phyloP scores from a whole-genome alignment of 2,797 vertebrate species.

The Siniperca scherzeri region DNA sequence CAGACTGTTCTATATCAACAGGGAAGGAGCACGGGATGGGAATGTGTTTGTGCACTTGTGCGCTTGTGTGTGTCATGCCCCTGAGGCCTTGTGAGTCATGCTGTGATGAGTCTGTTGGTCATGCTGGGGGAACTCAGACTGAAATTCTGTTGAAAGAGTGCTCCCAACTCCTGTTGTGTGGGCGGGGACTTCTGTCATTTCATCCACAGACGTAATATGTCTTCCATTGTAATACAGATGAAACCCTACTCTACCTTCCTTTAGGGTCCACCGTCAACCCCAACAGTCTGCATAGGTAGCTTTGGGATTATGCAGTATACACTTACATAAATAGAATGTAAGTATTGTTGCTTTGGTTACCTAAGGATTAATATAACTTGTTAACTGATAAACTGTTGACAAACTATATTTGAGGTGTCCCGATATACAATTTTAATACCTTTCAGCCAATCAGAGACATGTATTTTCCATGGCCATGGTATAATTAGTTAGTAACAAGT shows the following conservation, averaged over 20 bases:
- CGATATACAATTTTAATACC: background rate
- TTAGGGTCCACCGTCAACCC: background rate
- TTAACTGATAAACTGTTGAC: background rate
- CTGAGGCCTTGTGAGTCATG: slow-evolving; percentile 45
- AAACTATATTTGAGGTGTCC: background rate
- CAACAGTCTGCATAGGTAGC: background rate
- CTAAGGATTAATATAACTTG: background rate
- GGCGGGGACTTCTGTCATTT: background rate
- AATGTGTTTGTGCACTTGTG: slow-evolving; percentile 11
- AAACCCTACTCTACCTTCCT: background rate
- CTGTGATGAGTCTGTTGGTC: slow-evolving; percentile 30
- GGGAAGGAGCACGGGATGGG: too few relatives aligned
- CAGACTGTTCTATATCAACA: too few relatives aligned
- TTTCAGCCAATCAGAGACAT: background rate
- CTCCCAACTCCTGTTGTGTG: background rate
- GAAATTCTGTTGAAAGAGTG: slow-evolving; percentile 31
- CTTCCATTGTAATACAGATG: background rate
- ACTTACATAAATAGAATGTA: too few relatives aligned
- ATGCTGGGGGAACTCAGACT: slow-evolving; percentile 25
- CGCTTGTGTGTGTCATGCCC: slow-evolving; percentile 27
- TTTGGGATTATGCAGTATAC: background rate
- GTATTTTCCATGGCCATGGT: background rate
- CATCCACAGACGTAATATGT: background rate
- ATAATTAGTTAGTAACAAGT: too few relatives aligned
- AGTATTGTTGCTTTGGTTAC: background rate